Conservation (phyloP, 2,113 vertebrate species). For the Monopterus albus region DNA sequence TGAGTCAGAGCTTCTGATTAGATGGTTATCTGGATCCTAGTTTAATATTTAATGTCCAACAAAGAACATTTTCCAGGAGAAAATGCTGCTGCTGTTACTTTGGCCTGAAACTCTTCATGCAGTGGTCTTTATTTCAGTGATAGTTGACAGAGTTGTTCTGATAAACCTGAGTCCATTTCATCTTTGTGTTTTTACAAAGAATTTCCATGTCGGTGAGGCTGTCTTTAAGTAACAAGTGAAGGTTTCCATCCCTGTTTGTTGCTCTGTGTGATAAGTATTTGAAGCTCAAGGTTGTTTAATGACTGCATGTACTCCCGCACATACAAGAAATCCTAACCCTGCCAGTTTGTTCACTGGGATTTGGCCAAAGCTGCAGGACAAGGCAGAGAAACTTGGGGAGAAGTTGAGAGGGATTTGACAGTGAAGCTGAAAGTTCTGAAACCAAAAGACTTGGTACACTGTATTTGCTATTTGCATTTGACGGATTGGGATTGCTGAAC, state of each 20-base stretch:
- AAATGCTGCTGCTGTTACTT: background rate
- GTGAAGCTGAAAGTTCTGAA: slow-evolving; percentile 3
- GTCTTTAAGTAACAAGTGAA: slow-evolving; percentile 5
- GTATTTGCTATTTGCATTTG: background rate
- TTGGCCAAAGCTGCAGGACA: slow-evolving; percentile 33
- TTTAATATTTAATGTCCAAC: slow-evolving; percentile 25
- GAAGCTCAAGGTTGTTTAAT: slow-evolving; percentile 70
- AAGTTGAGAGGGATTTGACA: slow-evolving; percentile 6
- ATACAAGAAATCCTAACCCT: slow-evolving; percentile 61
- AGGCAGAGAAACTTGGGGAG: slow-evolving; percentile 27
- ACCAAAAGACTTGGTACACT: background rate
- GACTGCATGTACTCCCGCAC: slow-evolving; percentile 62
- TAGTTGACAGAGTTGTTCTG: slow-evolving; percentile 11
- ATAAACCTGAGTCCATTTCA: background rate
- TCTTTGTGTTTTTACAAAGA: slow-evolving; percentile 8
- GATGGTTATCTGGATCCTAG: slow-evolving; percentile 32
- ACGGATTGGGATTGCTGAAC: background rate
- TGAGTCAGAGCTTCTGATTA: slow-evolving; percentile 52
- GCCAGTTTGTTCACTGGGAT: slow-evolving; percentile 47
- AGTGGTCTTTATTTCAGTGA: background rate
- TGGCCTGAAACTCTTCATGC: too few species aligned
- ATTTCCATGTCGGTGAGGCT: background rate
- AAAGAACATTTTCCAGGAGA: slow-evolving; percentile 16
- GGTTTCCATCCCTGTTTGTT: slow-evolving; percentile 38
- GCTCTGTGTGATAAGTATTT: slow-evolving; percentile 62